These are phyloP conservation scores for Ceyx margarethae DNA, from an alignment of 2,113 vertebrate genomes.

Conservation along the genomic window DNA sequence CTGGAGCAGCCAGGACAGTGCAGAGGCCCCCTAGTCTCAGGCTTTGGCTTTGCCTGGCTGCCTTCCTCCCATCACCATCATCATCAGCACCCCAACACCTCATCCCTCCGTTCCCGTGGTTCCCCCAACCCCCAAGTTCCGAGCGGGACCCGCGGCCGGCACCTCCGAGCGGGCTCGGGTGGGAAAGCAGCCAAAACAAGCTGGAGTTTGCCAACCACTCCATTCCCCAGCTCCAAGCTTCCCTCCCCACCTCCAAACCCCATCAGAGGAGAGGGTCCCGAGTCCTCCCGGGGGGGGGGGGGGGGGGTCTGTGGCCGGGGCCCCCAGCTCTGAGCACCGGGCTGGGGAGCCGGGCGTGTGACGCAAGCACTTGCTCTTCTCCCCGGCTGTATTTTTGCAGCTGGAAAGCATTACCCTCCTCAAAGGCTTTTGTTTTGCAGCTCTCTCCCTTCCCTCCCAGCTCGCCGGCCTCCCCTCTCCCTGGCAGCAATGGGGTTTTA, in stretches of 20 bases:
- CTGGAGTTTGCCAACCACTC: neutral
- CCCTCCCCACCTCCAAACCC: neutral
- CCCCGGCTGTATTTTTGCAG: constrained; percentile 65
- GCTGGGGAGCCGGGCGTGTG: neutral
- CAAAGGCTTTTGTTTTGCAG: constrained; percentile 69
- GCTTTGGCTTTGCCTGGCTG: neutral
- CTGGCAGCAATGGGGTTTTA: neutral
- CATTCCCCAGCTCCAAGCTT: neutral
- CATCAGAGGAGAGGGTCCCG: neutral
- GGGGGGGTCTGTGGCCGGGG: neutral
- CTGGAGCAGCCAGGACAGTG: neutral
- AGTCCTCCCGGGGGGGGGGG: too few relatives aligned
- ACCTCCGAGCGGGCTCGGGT: neutral
- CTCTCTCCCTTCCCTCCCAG: constrained; percentile 34
- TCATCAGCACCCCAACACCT: neutral
- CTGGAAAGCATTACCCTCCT: constrained; percentile 69
- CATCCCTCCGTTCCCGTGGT: rapidly evolving
- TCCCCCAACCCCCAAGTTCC: neutral
- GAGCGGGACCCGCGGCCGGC: neutral
- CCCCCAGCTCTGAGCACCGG: neutral
- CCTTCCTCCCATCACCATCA: rapidly evolving
- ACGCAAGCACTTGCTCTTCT: constrained; percentile 32
- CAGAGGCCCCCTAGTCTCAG: rapidly evolving
- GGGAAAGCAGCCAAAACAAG: neutral
- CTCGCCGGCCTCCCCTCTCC: neutral